phyloP scores from a whole-genome alignment of 2,113 vertebrate species.

The Gobius niger region DNA sequence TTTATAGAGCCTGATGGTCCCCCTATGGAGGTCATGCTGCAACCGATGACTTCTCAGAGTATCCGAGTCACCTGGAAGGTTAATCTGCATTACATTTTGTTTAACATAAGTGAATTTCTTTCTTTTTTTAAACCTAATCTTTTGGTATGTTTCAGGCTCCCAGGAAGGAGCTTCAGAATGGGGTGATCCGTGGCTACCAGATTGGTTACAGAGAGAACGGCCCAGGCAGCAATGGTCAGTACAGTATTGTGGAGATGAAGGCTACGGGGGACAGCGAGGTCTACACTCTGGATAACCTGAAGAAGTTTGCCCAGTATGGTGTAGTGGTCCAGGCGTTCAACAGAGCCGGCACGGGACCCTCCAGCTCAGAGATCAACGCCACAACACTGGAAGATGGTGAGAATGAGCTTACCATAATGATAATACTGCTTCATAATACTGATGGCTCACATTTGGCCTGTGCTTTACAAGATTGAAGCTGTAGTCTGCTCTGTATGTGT shows the following conservation, averaged over 20 bases:
- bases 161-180: slow-evolving; percentile 95
- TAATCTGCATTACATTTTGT: slow-evolving; percentile 22
- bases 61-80: slow-evolving; percentile 99
- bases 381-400: slow-evolving; percentile 92
- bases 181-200: slow-evolving; percentile 96
- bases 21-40: slow-evolving; percentile 93
- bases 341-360: slow-evolving; percentile 92
- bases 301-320: slow-evolving; percentile 97
- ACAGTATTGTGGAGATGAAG: slow-evolving; percentile 99
- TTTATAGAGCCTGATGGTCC: slow-evolving; percentile 91
- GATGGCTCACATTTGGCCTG: too few relatives aligned
- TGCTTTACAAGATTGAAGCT: too few relatives aligned
- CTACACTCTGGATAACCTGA: slow-evolving; percentile 96
- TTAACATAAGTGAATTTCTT: not conserved
- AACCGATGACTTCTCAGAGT: slow-evolving; percentile 94
- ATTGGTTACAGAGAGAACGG: slow-evolving; percentile 97
- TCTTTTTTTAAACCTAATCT: not conserved
- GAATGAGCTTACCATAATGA: slow-evolving; percentile 4
- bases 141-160: slow-evolving; percentile 80
- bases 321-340: slow-evolving; percentile 99
- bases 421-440: not conserved
- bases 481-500: too few relatives aligned
- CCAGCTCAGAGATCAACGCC: slow-evolving; percentile 96
- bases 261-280: slow-evolving; percentile 95
- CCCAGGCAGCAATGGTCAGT: slow-evolving; percentile 95